A percentile compares a stretch with the other conserved stretches of the same genome.
phyloP scores from a whole-genome alignment of 2,888 invertebrate species.

The Sphaeridia pumilis region DNA sequence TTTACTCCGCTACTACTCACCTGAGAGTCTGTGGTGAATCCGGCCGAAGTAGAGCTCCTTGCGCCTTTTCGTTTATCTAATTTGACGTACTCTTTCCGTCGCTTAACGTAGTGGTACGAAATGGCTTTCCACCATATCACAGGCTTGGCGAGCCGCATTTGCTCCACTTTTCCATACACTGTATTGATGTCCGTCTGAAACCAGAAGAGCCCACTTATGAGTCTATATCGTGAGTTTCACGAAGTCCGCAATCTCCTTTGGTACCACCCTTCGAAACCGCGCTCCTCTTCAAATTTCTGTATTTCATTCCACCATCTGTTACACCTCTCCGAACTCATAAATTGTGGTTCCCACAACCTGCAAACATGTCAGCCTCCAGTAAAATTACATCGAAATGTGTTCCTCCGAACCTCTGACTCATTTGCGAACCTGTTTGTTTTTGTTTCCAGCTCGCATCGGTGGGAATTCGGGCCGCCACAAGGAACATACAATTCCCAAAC shows the following conservation, averaged over 20 bases:
- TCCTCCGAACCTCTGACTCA: too few relatives aligned
- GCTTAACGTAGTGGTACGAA: slow-evolving; percentile 68
- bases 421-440: too few relatives aligned
- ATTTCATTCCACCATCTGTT: not conserved
- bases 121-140: slow-evolving; percentile 79
- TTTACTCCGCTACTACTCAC: too few relatives aligned
- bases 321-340: not conserved
- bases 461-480: not conserved
- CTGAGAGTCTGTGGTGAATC: too few relatives aligned
- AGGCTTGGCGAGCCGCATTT: slow-evolving; percentile 57
- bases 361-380: not conserved
- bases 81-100: slow-evolving; percentile 58
- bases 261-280: too few relatives aligned
- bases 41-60: too few relatives aligned
- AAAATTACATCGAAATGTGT: not conserved
- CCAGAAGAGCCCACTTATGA: too few relatives aligned
- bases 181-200: slow-evolving; percentile 51
- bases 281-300: too few relatives aligned
- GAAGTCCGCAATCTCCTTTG: too few relatives aligned
- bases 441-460: not conserved
- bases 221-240: too few relatives aligned
- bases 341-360: not conserved
- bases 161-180: slow-evolving; percentile 53
- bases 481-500: not conserved
- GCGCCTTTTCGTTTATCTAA: too few relatives aligned